Evolutionary conservation across 2,888 invertebrate genomes (phyloP).

Genomic region (Halictus quadricinctus): DNA sequence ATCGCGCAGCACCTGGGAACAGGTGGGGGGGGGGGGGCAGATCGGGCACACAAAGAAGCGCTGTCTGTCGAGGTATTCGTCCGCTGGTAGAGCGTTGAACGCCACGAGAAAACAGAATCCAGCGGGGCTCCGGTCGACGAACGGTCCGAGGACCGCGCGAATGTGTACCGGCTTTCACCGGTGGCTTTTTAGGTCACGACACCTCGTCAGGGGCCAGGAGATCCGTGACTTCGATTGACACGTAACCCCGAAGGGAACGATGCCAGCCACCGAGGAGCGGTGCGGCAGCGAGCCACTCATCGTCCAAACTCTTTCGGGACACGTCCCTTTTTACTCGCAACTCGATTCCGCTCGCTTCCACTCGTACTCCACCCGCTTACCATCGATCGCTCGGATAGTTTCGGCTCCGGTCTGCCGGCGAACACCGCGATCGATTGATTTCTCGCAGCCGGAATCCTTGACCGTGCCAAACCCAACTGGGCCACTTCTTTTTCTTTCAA

Average conservation of each 20-base stretch:
- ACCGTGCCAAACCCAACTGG: background rate
- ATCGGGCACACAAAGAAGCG: background rate
- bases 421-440: background rate
- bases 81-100: background rate
- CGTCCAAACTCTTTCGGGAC: background rate
- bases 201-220: conserved; percentile 58
- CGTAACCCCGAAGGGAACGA: conserved; percentile 38
- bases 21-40: background rate
- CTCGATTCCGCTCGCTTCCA: background rate
- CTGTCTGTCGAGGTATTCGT: background rate
- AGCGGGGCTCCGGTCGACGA: conserved; percentile 68
- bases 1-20: background rate
- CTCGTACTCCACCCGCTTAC: conserved; percentile 27
- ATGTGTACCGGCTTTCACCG: conserved; percentile 65
- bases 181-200: conserved; percentile 64
- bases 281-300: background rate
- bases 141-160: conserved; percentile 48
- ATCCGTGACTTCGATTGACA: conserved; percentile 57
- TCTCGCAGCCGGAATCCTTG: background rate
- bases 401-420: background rate
- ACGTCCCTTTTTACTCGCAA: background rate
- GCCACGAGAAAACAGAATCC: conserved; percentile 30
- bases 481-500: background rate
- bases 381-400: background rate
- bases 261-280: conserved; percentile 5